Conservation (phyloP, 53 echinoderm and acorn worm species). For the Mesocentrotus franciscanus region DNA sequence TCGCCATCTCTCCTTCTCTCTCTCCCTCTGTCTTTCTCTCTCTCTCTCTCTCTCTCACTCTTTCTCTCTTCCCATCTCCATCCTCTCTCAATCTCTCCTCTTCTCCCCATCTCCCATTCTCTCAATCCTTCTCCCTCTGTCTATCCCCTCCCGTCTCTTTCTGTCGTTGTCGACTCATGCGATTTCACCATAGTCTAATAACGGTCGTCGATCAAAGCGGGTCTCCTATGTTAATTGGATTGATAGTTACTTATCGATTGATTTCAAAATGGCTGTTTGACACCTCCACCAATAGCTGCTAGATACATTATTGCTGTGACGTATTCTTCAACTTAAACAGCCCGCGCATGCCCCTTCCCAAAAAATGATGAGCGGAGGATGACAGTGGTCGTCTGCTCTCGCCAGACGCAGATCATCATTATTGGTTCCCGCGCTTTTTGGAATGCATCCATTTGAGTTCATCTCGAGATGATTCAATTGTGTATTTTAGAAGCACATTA, state of each 20-base stretch:
- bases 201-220: conserved; percentile 70
- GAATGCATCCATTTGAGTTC: conserved; percentile 21
- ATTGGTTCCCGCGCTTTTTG: conserved; percentile 41
- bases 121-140: not conserved
- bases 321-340: conserved; percentile 39
- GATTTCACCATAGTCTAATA: conserved; percentile 48
- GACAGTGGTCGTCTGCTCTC: not conserved
- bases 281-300: conserved; percentile 60
- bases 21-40: not conserved
- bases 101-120: not conserved
- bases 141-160: not conserved
- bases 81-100: not conserved
- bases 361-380: not conserved
- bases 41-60: not conserved
- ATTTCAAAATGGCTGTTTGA: conserved; percentile 67
- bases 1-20: not conserved
- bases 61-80: not conserved
- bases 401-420: not conserved
- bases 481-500: not conserved
- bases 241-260: conserved; percentile 66
- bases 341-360: conserved; percentile 4
- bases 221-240: conserved; percentile 68
- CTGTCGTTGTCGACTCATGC: conserved; percentile 38
- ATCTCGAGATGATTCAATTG: not conserved
- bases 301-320: conserved; percentile 67